Percentiles rank a stretch among this genome's conserved stretches.
Conservation (phyloP, 2,888 invertebrate species). For the Drosophila diplacantha region DNA sequence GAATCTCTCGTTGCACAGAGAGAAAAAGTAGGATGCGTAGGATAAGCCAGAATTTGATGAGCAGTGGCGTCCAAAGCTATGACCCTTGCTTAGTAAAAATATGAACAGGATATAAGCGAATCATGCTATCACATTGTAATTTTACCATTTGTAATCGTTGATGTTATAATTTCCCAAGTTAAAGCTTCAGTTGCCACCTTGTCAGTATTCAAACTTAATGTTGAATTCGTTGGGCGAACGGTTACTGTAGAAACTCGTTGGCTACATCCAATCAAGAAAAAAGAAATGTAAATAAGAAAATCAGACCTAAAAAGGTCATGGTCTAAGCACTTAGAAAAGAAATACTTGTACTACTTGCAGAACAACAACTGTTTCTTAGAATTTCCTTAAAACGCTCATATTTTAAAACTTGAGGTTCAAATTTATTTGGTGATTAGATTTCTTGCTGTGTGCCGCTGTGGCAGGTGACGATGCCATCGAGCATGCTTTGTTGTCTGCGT, state of each 20-base stretch:
- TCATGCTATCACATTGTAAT: no score
- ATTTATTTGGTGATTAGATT: background rate
- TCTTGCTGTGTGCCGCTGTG: conserved; percentile 12
- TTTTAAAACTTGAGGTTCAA: background rate
- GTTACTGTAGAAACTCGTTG: background rate
- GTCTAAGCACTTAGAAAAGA: background rate
- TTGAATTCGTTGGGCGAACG: background rate
- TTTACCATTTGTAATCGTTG: no score
- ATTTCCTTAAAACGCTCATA: background rate
- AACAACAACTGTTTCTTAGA: background rate
- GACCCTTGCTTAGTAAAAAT: no score
- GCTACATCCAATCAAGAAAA: background rate
- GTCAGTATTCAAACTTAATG: background rate
- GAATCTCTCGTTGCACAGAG: conserved; percentile 10
- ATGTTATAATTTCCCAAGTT: background rate
- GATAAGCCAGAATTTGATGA: background rate
- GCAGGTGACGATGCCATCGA: conserved; percentile 25
- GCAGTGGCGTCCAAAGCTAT: no score
- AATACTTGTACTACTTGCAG: background rate
- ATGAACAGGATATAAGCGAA: no score
- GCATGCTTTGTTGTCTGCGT: conserved; percentile 59
- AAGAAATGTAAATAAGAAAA: background rate
- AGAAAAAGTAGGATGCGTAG: background rate
- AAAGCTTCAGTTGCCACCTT: background rate
- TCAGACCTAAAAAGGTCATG: background rate